Evolutionary conservation across 2,888 invertebrate species (phyloP).

Genomic region (Drosophila meridionalis): DNA sequence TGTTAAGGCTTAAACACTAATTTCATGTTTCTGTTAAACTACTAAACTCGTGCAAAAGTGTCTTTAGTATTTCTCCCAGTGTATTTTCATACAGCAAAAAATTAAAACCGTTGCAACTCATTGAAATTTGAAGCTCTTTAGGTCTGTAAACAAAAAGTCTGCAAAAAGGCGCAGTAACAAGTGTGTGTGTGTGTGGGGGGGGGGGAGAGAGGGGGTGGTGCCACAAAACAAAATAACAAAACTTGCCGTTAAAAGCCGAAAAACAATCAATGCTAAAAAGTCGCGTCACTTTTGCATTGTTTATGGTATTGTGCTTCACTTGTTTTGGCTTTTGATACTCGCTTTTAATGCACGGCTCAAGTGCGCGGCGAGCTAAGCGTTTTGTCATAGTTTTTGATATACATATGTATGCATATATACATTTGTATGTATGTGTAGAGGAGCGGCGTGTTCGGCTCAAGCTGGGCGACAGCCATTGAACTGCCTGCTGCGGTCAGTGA

Average conservation of each 20-base stretch:
- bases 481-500: constrained; percentile 44
- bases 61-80: neutral
- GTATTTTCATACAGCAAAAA: neutral
- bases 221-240: constrained; percentile 1
- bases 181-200: neutral
- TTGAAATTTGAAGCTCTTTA: constrained; percentile 52
- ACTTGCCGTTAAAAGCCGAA: constrained; percentile 28
- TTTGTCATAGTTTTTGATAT: constrained; percentile 35
- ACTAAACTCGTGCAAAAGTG: too few species aligned
- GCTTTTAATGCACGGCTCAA: constrained; percentile 43
- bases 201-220: neutral
- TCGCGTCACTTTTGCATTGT: constrained; percentile 45
- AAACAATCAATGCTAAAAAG: constrained; percentile 52
- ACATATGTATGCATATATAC: neutral
- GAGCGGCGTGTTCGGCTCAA: neutral
- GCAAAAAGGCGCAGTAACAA: neutral
- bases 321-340: constrained; percentile 31
- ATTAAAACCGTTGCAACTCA: constrained; percentile 46
- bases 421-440: neutral
- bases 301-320: constrained; percentile 22
- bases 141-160: neutral
- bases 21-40: too few species aligned
- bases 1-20: too few species aligned
- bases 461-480: constrained; percentile 38
- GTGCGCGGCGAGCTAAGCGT: constrained; percentile 33